Evolutionary conservation across 1,140 invertebrate species (phyloP).

Genomic region (Bombus difficillimus): DNA sequence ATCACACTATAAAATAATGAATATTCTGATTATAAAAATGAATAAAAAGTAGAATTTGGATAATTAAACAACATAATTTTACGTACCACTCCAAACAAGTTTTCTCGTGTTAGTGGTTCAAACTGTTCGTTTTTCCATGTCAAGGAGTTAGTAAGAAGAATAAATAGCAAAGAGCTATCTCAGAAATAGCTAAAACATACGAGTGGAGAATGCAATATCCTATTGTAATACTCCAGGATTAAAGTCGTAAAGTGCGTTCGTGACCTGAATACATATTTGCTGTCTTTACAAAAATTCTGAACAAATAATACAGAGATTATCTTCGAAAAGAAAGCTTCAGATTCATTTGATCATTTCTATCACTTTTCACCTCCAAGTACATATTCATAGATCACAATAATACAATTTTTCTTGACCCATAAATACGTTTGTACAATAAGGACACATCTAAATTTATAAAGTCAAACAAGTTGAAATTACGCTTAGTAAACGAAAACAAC

Average conservation of each 20-base stretch:
- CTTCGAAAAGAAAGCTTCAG: not conserved
- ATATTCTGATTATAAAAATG: not conserved
- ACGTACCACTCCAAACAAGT: not conserved
- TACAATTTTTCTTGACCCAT: no score
- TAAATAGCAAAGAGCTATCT: not conserved
- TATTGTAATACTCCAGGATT: not conserved
- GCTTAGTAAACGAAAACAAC: not conserved
- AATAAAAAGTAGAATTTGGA: not conserved
- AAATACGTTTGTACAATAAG: no score
- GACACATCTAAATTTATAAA: no score
- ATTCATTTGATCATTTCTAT: not conserved
- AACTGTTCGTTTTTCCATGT: not conserved
- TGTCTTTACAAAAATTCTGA: not conserved
- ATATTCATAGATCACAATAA: no score
- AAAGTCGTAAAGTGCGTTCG: not conserved
- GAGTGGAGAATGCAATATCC: not conserved
- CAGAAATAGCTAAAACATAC: not conserved
- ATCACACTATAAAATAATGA: no score
- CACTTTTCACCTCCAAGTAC: not conserved
- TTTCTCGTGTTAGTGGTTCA: not conserved
- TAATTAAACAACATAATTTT: not conserved
- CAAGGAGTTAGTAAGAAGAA: not conserved
- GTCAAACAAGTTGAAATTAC: not conserved
- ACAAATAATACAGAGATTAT: not conserved
- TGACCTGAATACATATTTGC: not conserved